Evolutionary conservation across 2,797 vertebrate genomes (phyloP).

Genomic region (Poecilia gillii): DNA sequence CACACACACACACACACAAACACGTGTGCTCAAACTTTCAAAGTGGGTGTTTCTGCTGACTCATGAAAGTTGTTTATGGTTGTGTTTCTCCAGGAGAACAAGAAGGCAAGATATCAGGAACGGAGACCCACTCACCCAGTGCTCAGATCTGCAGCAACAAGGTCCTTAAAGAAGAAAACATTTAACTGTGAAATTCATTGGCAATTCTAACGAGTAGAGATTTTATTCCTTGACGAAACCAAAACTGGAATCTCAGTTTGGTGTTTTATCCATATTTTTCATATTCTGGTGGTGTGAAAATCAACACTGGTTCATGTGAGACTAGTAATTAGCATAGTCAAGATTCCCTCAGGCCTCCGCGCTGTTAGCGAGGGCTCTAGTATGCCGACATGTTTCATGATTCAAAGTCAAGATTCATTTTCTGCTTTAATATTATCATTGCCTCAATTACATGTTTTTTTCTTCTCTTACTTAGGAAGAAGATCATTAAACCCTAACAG

Average conservation of each 20-base stretch:
- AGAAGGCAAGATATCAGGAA: constrained; percentile 97
- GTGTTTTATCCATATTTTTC: constrained; percentile 42
- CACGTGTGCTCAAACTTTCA: constrained; percentile 5
- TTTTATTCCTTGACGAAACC: constrained; percentile 18
- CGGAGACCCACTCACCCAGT: constrained; percentile 96
- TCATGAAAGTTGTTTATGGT: constrained; percentile 50
- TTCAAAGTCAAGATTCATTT: constrained; percentile 32
- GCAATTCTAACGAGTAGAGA: neutral
- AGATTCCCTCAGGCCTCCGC: constrained; percentile 57
- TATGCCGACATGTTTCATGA: constrained; percentile 27
- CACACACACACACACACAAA: neutral
- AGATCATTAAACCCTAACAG: neutral
- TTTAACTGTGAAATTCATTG: neutral
- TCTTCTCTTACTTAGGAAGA: constrained; percentile 22
- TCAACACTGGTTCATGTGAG: constrained; percentile 46
- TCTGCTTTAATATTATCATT: constrained; percentile 24
- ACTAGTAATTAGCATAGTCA: constrained; percentile 71
- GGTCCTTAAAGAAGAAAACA: constrained; percentile 72
- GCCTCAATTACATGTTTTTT: constrained; percentile 26
- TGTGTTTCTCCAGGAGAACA: constrained; percentile 87
- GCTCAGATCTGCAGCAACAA: constrained; percentile 94
- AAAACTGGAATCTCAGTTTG: constrained; percentile 29
- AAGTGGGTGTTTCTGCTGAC: constrained; percentile 24
- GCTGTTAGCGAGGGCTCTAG: constrained; percentile 36
- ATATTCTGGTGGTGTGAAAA: constrained; percentile 66